phyloP scores from a whole-genome alignment of 1,140 invertebrate genomes.

The Octopus bimaculoides region DNA sequence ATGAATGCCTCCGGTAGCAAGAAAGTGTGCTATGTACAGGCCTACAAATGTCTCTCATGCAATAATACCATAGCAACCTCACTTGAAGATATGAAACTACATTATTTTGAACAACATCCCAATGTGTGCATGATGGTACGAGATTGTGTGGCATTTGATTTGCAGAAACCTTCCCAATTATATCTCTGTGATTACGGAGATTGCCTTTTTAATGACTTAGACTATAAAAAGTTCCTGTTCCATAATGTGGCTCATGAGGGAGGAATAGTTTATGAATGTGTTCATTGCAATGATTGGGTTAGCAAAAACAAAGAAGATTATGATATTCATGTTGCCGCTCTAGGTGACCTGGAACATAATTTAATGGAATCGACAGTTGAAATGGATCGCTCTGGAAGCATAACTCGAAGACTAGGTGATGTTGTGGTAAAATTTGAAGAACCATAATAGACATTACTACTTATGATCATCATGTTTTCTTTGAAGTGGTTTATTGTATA shows the following conservation, averaged over 20 bases:
- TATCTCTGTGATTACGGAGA: slow-evolving; percentile 3
- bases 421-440: background rate
- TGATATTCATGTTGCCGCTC: background rate
- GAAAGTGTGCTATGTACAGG: background rate
- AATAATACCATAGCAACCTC: background rate
- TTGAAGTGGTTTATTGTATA: too few relatives aligned
- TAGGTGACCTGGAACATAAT: background rate
- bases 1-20: background rate
- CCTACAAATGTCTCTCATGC: slow-evolving; percentile 1
- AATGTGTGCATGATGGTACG: background rate
- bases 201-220: background rate
- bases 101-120: background rate
- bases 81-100: slow-evolving; percentile 3
- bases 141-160: slow-evolving; percentile 1
- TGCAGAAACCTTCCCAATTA: slow-evolving; percentile 1
- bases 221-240: background rate
- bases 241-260: background rate
- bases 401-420: background rate
- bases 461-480: background rate
- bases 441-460: background rate
- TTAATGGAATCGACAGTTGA: slow-evolving; percentile 8
- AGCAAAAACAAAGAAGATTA: background rate
- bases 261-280: background rate
- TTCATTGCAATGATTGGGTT: slow-evolving; percentile 2
- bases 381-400: slow-evolving; percentile 5